Percentiles rank a stretch among this genome's conserved stretches.
Evolutionary conservation across 2,888 invertebrate genomes (phyloP).

Genomic region (Latrodectus hesperus): DNA sequence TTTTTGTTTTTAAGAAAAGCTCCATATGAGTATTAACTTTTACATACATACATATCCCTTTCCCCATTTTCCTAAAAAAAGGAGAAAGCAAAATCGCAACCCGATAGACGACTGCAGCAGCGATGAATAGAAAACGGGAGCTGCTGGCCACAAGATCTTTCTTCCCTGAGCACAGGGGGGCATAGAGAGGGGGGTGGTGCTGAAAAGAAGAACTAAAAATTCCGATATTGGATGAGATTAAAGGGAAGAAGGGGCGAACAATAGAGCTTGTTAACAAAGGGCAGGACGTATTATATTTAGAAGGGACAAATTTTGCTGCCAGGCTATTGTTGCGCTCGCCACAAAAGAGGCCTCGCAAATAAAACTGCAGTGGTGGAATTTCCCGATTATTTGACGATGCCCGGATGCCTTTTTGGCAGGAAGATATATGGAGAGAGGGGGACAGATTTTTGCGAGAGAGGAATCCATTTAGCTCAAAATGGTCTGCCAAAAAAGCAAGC

Average conservation of each 20-base stretch:
- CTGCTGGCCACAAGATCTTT: slow-evolving; percentile 54
- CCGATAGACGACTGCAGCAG: slow-evolving; percentile 11
- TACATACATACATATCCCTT: not conserved
- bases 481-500: slow-evolving; percentile 18
- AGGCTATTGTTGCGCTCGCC: slow-evolving; percentile 32
- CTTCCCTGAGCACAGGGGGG: slow-evolving; percentile 9
- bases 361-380: slow-evolving; percentile 18
- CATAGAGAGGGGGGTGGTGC: not conserved
- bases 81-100: slow-evolving; percentile 29
- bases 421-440: slow-evolving; percentile 25
- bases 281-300: slow-evolving; percentile 56
- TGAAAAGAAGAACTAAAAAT: slow-evolving; percentile 48
- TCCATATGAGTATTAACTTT: slow-evolving; percentile 22
- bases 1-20: slow-evolving; percentile 13
- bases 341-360: slow-evolving; percentile 9
- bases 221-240: slow-evolving; percentile 61
- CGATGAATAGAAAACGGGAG: slow-evolving; percentile 41
- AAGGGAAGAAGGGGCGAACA: slow-evolving; percentile 36
- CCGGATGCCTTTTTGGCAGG: slow-evolving; percentile 19
- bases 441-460: slow-evolving; percentile 1
- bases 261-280: slow-evolving; percentile 61
- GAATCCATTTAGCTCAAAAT: slow-evolving; percentile 8
- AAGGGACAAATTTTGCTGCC: slow-evolving; percentile 42
- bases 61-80: not conserved
- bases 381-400: slow-evolving; percentile 47